Conservation (phyloP, 1,140 invertebrate species). For the Drosophila asahinai region DNA sequence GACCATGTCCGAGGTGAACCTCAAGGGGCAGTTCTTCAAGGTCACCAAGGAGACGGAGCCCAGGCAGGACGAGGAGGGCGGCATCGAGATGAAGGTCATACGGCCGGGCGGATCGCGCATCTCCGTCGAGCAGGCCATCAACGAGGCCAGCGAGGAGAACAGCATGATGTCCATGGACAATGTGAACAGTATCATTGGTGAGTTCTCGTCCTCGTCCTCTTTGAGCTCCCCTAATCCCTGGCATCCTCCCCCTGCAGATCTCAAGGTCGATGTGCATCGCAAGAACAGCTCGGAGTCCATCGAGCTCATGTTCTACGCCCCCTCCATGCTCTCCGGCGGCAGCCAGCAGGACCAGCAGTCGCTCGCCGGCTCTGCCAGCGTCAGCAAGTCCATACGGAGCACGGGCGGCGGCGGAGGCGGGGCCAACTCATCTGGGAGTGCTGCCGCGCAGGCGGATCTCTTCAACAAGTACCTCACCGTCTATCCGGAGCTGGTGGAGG, state of each 20-base stretch:
- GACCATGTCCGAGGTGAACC: slow-evolving; percentile 81
- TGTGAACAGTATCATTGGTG: slow-evolving; percentile 90
- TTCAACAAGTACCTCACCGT: slow-evolving; percentile 76
- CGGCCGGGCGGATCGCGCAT: slow-evolving; percentile 76
- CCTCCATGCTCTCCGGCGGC: slow-evolving; percentile 71
- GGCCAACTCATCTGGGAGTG: slow-evolving; percentile 35
- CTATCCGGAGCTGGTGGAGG: slow-evolving; percentile 71
- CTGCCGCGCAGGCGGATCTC: slow-evolving; percentile 51
- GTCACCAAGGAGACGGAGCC: slow-evolving; percentile 76
- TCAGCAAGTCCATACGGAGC: slow-evolving; percentile 75
- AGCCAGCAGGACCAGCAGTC: slow-evolving; percentile 82
- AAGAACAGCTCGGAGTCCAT: slow-evolving; percentile 96
- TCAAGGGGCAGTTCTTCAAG: slow-evolving; percentile 83
- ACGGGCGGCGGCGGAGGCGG: slow-evolving; percentile 11
- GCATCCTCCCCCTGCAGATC: slow-evolving; percentile 86
- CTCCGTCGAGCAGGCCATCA: slow-evolving; percentile 84
- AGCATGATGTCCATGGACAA: slow-evolving; percentile 88
- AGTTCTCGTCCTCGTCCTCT: not conserved
- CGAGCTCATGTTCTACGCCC: slow-evolving; percentile 80
- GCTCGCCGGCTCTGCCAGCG: slow-evolving; percentile 72
- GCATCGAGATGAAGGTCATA: slow-evolving; percentile 93
- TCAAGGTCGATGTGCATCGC: slow-evolving; percentile 96
- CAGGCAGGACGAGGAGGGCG: slow-evolving; percentile 88
- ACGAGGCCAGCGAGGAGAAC: slow-evolving; percentile 87
- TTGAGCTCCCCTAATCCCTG: not conserved